Evolutionary conservation across 2,888 invertebrate genomes (phyloP), one percentile per base, ranked within the genome.

Genomic region (Drosophila ezoana): DNA sequence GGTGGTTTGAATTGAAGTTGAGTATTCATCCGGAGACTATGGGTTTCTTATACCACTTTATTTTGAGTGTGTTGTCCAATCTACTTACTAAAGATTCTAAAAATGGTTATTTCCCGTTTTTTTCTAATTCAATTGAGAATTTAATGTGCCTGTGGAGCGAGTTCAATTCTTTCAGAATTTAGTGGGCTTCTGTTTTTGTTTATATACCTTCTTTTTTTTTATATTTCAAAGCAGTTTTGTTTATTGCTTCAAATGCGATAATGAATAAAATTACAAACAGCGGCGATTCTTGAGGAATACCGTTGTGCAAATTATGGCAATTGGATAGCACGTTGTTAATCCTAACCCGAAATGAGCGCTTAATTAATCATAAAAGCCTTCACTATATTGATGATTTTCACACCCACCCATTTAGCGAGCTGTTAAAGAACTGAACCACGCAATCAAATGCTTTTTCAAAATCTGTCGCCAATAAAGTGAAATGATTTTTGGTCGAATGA

Each of bases 201-300:
- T 2, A 18, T 18, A 3, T 18, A 18, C 18, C 18, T 18, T 18
- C 13, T 53, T 18, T 23, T 13, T 44, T 20, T 38, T 64, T 58
- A 44, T 57, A 43, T 5, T 38, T 49, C n/a, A n/a, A n/a, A n/a
- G n/a, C n/a, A 45, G 57, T n/a, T n/a, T n/a, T 37, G 16, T 68
- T 52, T 23, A 41, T 45, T 49, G 53, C 13, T 59, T 65, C 53
- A 43, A 67, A 57, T 14, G 57, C 63, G 20, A 57, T 57, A 23
- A 49, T 66, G 37, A 67, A 57, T 38, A 63, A 9, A 3, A 63
- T 56, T 10, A 66, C 57, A 6, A 52, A 66, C 18, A 66, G 44
- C 18, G 62, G 38, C 10, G 54, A 68, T 18, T 54, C 70, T 33
- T 61, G 52, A 28, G 56, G 58, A n/a, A 68, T 68, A 10, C 53